Percentiles rank a stretch among this genome's conserved stretches.
Conservation (phyloP, 2,113 vertebrate species). For the Mola mola region DNA sequence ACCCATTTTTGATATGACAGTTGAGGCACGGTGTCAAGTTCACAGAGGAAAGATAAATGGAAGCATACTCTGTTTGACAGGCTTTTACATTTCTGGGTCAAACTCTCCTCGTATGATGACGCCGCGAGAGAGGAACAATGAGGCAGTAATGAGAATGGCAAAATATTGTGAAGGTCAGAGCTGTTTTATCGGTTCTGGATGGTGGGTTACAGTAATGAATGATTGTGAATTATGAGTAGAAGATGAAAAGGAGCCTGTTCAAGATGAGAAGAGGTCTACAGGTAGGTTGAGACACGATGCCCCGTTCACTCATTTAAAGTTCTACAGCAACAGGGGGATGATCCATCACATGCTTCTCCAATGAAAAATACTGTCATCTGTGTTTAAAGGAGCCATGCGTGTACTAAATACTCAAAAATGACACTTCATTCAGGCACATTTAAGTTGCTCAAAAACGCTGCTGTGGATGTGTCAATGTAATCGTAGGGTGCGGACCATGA, state of each 20-base stretch:
- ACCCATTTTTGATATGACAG: constrained; percentile 70
- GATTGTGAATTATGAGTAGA: constrained; percentile 10
- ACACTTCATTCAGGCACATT: too few relatives aligned
- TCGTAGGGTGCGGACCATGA: too few relatives aligned
- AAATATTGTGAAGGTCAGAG: constrained; percentile 43
- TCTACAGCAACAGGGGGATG: not conserved
- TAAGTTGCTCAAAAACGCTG: not conserved
- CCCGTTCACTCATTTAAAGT: not conserved
- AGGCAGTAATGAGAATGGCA: constrained; percentile 33
- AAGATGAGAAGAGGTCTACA: not conserved
- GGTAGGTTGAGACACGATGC: not conserved
- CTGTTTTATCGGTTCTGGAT: constrained; percentile 46
- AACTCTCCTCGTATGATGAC: constrained; percentile 12
- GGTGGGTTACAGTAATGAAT: constrained; percentile 9
- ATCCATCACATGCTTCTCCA: not conserved
- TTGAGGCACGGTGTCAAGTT: constrained; percentile 58
- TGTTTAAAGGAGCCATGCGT: not conserved
- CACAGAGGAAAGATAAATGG: constrained; percentile 62
- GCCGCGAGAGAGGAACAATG: constrained; percentile 34
- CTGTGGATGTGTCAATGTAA: not conserved
- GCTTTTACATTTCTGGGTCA: constrained; percentile 39
- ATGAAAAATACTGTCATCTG: not conserved
- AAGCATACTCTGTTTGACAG: constrained; percentile 63
- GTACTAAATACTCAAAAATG: too few relatives aligned
- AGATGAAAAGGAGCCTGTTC: constrained; percentile 11